Conservation (phyloP, 2,888 invertebrate species). For the Drosophila picticornis region DNA sequence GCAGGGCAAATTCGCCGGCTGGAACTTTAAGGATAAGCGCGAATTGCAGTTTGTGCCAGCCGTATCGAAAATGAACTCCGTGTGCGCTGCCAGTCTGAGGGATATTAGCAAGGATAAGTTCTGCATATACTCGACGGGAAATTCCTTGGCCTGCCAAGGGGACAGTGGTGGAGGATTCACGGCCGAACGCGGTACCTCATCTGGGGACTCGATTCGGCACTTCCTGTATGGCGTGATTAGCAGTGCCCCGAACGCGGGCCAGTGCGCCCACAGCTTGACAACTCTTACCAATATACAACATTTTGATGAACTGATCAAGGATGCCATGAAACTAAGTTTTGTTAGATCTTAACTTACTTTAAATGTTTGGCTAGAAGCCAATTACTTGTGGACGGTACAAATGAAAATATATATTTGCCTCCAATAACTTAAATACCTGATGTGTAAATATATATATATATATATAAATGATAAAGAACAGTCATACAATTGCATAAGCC, state of each 20-base stretch:
- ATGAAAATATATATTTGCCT: not conserved
- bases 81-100: constrained; percentile 32
- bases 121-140: constrained; percentile 67
- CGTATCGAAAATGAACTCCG: constrained; percentile 47
- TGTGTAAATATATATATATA: not conserved
- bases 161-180: constrained; percentile 74
- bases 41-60: constrained; percentile 69
- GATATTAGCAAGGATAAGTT: constrained; percentile 67
- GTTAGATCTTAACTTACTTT: constrained; percentile 35
- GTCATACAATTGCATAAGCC: not conserved
- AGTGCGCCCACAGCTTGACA: constrained; percentile 65
- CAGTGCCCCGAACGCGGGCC: constrained; percentile 70
- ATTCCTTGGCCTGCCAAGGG: constrained; percentile 64
- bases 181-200: constrained; percentile 11
- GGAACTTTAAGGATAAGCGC: constrained; percentile 58
- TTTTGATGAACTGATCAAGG: constrained; percentile 44
- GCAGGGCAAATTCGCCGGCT: constrained; percentile 62
- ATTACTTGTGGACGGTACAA: not conserved
- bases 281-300: constrained; percentile 67
- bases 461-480: not conserved
- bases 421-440: not conserved
- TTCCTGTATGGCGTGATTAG: constrained; percentile 65
- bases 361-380: not conserved
- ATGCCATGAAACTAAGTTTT: constrained; percentile 35
- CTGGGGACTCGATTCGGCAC: constrained; percentile 30